Evolutionary conservation across 2,888 invertebrate genomes (phyloP).

Genomic region (Eupithecia insigniata): DNA sequence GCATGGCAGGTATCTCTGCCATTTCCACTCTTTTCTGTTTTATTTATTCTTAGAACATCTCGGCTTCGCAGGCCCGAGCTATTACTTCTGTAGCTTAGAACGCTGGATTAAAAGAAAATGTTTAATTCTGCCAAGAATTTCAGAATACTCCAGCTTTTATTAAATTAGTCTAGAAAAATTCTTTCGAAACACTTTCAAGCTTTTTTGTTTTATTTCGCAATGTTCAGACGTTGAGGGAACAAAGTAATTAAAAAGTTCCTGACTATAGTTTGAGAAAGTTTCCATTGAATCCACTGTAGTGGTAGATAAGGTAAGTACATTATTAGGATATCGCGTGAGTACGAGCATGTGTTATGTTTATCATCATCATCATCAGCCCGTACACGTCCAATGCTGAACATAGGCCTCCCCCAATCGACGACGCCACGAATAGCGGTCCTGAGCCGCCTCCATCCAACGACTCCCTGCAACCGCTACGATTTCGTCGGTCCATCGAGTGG

Average conservation of each 20-base stretch:
- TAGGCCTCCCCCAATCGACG: too few species aligned
- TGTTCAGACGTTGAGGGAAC: constrained; percentile 59
- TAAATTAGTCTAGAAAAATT: constrained; percentile 49
- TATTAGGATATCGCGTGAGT: constrained; percentile 61
- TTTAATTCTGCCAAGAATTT: constrained; percentile 41
- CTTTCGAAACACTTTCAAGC: constrained; percentile 49
- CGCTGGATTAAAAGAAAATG: constrained; percentile 33
- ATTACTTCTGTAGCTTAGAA: constrained; percentile 11
- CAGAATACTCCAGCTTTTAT: constrained; percentile 39
- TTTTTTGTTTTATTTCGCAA: constrained; percentile 52
- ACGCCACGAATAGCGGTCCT: too few species aligned
- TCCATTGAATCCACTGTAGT: constrained; percentile 44
- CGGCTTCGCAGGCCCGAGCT: not conserved
- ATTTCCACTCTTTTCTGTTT: not conserved
- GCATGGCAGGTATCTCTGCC: not conserved
- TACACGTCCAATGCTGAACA: too few species aligned
- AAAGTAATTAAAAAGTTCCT: constrained; percentile 69
- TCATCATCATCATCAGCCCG: too few species aligned
- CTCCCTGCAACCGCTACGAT: too few species aligned
- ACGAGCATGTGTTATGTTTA: too few species aligned
- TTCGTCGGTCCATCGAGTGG: too few species aligned
- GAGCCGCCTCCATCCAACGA: too few species aligned
- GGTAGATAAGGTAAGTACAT: constrained; percentile 51
- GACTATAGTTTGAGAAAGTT: constrained; percentile 57
- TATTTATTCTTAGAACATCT: constrained; percentile 4